Evolutionary conservation across 2,888 invertebrate species (phyloP).

Genomic region (Therioaphis trifolii): DNA sequence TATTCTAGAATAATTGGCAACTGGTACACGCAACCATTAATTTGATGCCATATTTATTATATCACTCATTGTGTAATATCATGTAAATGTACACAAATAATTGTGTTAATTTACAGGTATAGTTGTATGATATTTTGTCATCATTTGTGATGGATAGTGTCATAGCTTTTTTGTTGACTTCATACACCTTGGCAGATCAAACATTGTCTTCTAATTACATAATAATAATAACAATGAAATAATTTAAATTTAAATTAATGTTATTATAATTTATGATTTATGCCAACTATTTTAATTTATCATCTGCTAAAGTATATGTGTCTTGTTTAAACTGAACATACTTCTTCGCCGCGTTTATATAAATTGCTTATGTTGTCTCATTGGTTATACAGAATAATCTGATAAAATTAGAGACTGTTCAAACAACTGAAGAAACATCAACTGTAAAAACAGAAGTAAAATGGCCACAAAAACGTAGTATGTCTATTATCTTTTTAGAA

Average conservation of each 20-base stretch:
- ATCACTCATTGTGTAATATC: not conserved
- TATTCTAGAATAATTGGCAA: conserved; percentile 29
- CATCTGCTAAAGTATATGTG: conserved; percentile 57
- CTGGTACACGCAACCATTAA: conserved; percentile 42
- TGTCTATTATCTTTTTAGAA: too few relatives aligned
- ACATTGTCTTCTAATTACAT: not conserved
- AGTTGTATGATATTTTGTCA: conserved; percentile 50
- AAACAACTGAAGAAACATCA: not conserved
- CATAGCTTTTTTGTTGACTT: conserved; percentile 47
- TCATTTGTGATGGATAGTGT: conserved; percentile 56
- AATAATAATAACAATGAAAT: conserved; percentile 34
- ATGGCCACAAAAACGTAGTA: conserved; percentile 45
- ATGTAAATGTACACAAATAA: conserved; percentile 15
- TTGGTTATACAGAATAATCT: conserved; percentile 41
- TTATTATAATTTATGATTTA: conserved; percentile 45
- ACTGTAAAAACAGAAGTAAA: conserved; percentile 5
- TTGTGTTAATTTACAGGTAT: conserved; percentile 28
- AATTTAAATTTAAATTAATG: conserved; percentile 2
- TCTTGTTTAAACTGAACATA: conserved; percentile 47
- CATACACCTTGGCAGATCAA: conserved; percentile 52
- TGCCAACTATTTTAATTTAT: conserved; percentile 34
- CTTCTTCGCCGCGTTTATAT: conserved; percentile 44
- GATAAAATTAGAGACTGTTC: not conserved
- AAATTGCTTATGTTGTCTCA: conserved; percentile 60
- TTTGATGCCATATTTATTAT: conserved; percentile 54